A percentile compares a stretch with the other conserved stretches of the same genome.
Evolutionary conservation across 1,140 invertebrate genomes (phyloP).

Genomic region (Orius laevigatus): DNA sequence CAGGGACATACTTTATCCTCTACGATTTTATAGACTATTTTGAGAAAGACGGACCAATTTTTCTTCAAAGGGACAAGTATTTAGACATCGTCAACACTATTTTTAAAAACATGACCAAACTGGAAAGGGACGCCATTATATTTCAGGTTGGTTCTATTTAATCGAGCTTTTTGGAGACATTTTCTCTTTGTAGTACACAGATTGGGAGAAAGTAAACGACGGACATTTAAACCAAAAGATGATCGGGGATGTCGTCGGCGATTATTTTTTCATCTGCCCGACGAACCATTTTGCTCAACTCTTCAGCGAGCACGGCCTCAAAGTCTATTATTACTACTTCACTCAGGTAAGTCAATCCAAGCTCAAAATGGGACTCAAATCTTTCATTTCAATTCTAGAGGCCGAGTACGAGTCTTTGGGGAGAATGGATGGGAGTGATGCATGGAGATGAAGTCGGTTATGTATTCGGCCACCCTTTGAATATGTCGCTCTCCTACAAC

Average conservation of each 20-base stretch:
- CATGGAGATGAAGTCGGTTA: slow-evolving; percentile 95
- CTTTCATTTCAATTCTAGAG: slow-evolving; percentile 34
- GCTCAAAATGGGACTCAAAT: background rate
- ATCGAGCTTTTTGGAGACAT: background rate
- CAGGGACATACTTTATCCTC: slow-evolving; percentile 79
- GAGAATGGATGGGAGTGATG: slow-evolving; percentile 94
- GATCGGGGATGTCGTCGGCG: slow-evolving; percentile 74
- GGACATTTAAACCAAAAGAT: slow-evolving; percentile 65
- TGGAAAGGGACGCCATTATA: slow-evolving; percentile 74
- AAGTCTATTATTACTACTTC: slow-evolving; percentile 87
- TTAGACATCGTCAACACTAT: slow-evolving; percentile 71
- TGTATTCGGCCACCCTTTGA: slow-evolving; percentile 83
- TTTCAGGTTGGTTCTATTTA: slow-evolving; percentile 50
- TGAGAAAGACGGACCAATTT: slow-evolving; percentile 65
- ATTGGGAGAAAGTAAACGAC: slow-evolving; percentile 73
- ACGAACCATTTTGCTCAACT: slow-evolving; percentile 76
- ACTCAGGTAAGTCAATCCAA: slow-evolving; percentile 50
- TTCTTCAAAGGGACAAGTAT: slow-evolving; percentile 64
- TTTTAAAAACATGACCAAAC: slow-evolving; percentile 66
- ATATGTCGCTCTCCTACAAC: slow-evolving; percentile 64
- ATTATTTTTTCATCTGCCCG: slow-evolving; percentile 88
- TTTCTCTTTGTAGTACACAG: slow-evolving; percentile 52
- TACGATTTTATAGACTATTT: slow-evolving; percentile 85
- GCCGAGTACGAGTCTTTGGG: slow-evolving; percentile 78
- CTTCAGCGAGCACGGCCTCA: slow-evolving; percentile 59